Evolutionary conservation across 1,140 invertebrate genomes (phyloP), one percentile per base, ranked within the genome.

Genomic region (Mizuhopecten yessoensis): DNA sequence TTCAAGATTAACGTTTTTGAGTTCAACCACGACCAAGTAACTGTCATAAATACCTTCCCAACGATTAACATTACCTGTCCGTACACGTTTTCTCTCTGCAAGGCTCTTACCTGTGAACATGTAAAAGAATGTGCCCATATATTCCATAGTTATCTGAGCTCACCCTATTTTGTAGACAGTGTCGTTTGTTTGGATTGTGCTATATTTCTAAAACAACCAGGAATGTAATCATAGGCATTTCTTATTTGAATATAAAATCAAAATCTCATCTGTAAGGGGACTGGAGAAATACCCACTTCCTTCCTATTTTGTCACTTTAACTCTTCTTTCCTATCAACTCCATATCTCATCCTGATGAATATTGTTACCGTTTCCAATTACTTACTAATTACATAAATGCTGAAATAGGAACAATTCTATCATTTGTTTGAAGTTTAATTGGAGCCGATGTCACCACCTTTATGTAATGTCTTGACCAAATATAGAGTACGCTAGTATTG

Each of bases 401-500:
- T 29, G 20, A 49, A 49, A 49, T 49, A 1, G 20, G 11, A 20
- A 23, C 20, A n/a, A 29, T 75, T 23, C 57, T 75, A 17, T 75
- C 29, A 29, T 45, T 17, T 13, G 42, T 45, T 29, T 75, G 0
- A 75, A 29, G 17, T n/a, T n/a, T n/a, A n/a, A n/a, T n/a, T 75
- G 57, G 57, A 75, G 17, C 57, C 57, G n/a, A 29, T 75, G 57
- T 75, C 57, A 75, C 57, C 2, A 29, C n/a, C 3, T 75, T 9
- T 75, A 29, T 29, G 29, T 75, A 75, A 75, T 75, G 57, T 75
- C 57, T 75, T 75, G 57, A 75, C 57, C 57, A 75, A 75, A 75
- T 75, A 75, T 75, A 75, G n/a, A 75, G 9, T 75, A 7, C 57
- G 11, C 57, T n/a, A 75, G 9, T 3, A 75, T n/a, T 29, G 57